phyloP scores from a whole-genome alignment of 2,113 vertebrate genomes.

The Mesoclemmys tuberculata region DNA sequence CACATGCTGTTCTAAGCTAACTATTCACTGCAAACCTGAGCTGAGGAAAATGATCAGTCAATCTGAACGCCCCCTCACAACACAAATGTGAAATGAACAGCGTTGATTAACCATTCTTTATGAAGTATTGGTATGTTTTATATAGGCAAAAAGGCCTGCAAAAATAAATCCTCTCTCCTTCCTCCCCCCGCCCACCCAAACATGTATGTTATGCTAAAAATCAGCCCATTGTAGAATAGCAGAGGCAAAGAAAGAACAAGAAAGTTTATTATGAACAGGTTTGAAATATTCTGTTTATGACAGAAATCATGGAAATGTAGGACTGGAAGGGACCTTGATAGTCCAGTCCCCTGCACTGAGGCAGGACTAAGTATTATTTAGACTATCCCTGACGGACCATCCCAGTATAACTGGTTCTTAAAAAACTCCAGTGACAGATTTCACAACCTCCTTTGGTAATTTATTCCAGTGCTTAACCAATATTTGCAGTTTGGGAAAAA shows the following conservation, averaged over 20 bases:
- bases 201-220: background rate
- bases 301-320: background rate
- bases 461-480: background rate
- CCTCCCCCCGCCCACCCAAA: background rate
- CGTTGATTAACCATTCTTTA: conserved; percentile 16
- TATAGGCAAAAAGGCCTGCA: background rate
- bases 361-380: background rate
- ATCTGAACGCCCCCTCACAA: conserved; percentile 17
- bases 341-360: background rate
- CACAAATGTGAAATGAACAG: conserved; percentile 17
- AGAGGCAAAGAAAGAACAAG: background rate
- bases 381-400: background rate
- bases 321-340: background rate
- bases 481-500: too few relatives aligned
- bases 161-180: background rate
- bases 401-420: background rate
- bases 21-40: conserved; percentile 16
- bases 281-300: background rate
- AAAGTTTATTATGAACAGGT: background rate
- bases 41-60: conserved; percentile 32
- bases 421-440: background rate
- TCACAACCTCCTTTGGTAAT: background rate
- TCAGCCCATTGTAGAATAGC: background rate
- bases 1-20: background rate
- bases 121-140: background rate